Evolutionary conservation across 2,888 invertebrate species (phyloP).

Genomic region (Cataglyphis rosenhaueri): DNA sequence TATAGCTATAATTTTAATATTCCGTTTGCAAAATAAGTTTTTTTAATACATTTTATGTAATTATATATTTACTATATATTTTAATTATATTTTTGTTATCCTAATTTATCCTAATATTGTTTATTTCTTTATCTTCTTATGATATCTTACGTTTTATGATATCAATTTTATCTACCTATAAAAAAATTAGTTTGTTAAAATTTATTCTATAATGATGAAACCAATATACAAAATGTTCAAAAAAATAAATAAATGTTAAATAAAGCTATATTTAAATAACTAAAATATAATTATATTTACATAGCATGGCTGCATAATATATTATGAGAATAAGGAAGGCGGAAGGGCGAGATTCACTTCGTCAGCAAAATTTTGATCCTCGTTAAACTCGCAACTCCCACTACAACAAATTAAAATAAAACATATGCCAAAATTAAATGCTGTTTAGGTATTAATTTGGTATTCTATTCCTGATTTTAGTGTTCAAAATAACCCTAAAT

Average conservation of each 20-base stretch:
- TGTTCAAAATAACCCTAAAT: no score
- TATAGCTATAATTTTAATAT: background rate
- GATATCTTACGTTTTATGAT: background rate
- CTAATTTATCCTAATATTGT: background rate
- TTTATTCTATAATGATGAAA: background rate
- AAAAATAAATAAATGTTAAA: background rate
- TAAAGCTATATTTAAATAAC: background rate
- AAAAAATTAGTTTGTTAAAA: background rate
- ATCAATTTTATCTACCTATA: background rate
- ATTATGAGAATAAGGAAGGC: conserved; percentile 67
- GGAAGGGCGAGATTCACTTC: conserved; percentile 71
- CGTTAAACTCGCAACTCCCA: no score
- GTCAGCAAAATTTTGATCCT: conserved; percentile 74
- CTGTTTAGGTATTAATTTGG: no score
- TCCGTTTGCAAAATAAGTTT: background rate
- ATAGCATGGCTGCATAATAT: conserved; percentile 77
- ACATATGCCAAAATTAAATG: no score
- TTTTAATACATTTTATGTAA: background rate
- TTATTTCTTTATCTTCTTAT: background rate
- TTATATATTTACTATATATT: background rate
- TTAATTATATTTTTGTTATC: background rate
- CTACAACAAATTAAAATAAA: no score
- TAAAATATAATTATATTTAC: background rate
- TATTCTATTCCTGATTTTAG: no score
- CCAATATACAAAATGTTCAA: background rate